A percentile compares a stretch with the other conserved stretches of the same genome.
Evolutionary conservation across 2,888 invertebrate genomes (phyloP).

Genomic region (Silvanus unidentatus): DNA sequence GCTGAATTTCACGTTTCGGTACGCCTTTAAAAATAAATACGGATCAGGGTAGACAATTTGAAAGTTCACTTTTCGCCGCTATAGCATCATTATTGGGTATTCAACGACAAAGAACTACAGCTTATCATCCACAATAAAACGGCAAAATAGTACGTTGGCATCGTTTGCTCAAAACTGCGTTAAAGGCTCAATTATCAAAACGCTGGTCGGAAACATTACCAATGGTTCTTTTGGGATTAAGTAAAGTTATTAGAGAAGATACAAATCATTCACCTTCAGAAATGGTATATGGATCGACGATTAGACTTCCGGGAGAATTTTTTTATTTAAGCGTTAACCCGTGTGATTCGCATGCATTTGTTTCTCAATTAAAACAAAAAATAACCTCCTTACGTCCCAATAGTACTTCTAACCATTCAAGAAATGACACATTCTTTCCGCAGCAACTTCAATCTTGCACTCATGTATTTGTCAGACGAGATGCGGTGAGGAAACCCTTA

Average conservation of each 20-base stretch:
- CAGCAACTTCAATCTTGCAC: constrained; percentile 12
- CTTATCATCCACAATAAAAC: constrained; percentile 19
- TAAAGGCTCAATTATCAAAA: constrained; percentile 7
- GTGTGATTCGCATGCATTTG: not conserved
- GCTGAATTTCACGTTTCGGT: constrained; percentile 7
- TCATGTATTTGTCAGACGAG: constrained; percentile 24
- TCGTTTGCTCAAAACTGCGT: constrained; percentile 8
- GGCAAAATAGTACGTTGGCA: constrained; percentile 14
- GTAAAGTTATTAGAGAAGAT: constrained; percentile 3
- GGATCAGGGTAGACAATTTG: constrained; percentile 11
- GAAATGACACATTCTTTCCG: constrained; percentile 10
- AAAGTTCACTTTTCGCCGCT: not conserved
- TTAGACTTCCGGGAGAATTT: constrained; percentile 29
- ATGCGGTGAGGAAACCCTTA: constrained; percentile 21
- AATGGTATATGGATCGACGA: constrained; percentile 30
- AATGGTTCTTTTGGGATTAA: constrained; percentile 4
- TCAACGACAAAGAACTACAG: constrained; percentile 15
- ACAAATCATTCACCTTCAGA: constrained; percentile 20
- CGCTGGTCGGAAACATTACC: constrained; percentile 15
- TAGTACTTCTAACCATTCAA: constrained; percentile 7
- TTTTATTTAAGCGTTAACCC: not conserved
- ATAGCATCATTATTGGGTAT: constrained; percentile 6
- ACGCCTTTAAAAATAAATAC: constrained; percentile 13
- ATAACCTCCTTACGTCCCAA: constrained; percentile 8
- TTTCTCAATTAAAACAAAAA: constrained; percentile 6